Base-by-base conservation (phyloP, 2,888 invertebrate species). In the Apodemia hepburni region DNA sequence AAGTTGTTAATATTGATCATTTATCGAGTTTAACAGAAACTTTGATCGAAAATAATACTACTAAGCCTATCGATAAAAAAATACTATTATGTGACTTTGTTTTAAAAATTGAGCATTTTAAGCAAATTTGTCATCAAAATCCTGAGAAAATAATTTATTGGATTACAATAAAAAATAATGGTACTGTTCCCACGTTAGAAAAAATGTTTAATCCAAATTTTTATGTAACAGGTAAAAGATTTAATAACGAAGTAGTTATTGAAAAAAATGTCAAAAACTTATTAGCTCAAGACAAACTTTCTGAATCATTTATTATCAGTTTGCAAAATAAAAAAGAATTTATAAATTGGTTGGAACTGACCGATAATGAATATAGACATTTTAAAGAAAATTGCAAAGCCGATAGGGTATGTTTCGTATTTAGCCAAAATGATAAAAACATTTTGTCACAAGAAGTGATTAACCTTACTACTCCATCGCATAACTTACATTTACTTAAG, bases 141-240 rank as follows among this genome's bases (percentile, higher is more conserved):
- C 4, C 60, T 12, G 60, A 38, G 3, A 42, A 7, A n/a, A 60
- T 8, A 42, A 60, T 60, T 42, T 60, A 60, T 60, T 60, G 60
- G 47, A 11, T 42, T 22, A 22, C 17, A 8, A 9, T 60, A 22
- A 3, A 8, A 38, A 38, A 45, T 42, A 45, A 45, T 38, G 3
- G 15, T 4, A 3, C 27, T 6, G 11, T n/a, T 15, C 42, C 11
- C 15, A 17, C 22, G 2, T 45, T 60, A 60, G 11, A 11, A 6
- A 47, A 60, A 60, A 60, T 47, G 22, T 59, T 27, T 38, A 45
- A 45, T 59, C 59, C 59, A 22, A 9, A 59, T 12, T 59, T 59
- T 59, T 59, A 59, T 22, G 6, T 59, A 17, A n/a, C 35, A 42
- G 33, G 59, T 9, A 15, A 59, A 42, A 59, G 59, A 59, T 59